phyloP scores from a whole-genome alignment of 2,113 vertebrate genomes.

The Electrona antarctica region DNA sequence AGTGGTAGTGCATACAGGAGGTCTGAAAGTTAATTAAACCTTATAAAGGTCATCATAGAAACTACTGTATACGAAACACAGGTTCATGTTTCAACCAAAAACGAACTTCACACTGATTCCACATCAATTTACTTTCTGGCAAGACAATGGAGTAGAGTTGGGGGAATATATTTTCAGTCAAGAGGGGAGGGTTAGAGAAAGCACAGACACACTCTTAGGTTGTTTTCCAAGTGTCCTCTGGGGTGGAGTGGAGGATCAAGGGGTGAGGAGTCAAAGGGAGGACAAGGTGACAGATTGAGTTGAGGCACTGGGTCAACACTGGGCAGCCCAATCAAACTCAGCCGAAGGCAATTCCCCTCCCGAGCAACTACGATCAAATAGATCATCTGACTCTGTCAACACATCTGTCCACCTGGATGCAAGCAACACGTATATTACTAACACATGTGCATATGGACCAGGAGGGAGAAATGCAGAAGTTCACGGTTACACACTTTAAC shows the following conservation, averaged over 20 bases:
- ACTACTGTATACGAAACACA: too few species aligned
- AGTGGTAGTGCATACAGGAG: too few species aligned
- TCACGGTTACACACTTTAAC: conserved; percentile 33
- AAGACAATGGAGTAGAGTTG: conserved; percentile 48
- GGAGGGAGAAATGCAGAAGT: neutral
- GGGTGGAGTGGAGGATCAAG: conserved; percentile 62
- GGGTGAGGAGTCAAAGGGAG: conserved; percentile 79
- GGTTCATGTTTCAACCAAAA: conserved; percentile 8
- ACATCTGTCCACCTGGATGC: conserved; percentile 68
- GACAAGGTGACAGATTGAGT: conserved; percentile 80
- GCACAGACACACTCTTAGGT: conserved; percentile 33
- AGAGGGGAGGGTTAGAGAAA: conserved; percentile 36
- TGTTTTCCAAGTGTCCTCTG: conserved; percentile 73
- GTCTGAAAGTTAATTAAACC: too few species aligned
- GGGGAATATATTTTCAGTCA: conserved; percentile 5
- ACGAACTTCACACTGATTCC: conserved; percentile 43
- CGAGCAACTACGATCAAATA: conserved; percentile 70
- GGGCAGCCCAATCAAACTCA: conserved; percentile 70
- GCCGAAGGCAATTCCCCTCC: conserved; percentile 55
- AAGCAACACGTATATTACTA: conserved; percentile 58
- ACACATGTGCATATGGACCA: conserved; percentile 66
- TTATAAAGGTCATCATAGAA: too few species aligned
- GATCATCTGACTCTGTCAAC: conserved; percentile 72
- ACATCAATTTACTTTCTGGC: conserved; percentile 62
- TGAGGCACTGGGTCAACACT: conserved; percentile 74